A percentile compares a stretch with the other conserved stretches of the same genome.
phyloP scores from a whole-genome alignment of 2,797 vertebrate species.

The Mionectes olivaceus region DNA sequence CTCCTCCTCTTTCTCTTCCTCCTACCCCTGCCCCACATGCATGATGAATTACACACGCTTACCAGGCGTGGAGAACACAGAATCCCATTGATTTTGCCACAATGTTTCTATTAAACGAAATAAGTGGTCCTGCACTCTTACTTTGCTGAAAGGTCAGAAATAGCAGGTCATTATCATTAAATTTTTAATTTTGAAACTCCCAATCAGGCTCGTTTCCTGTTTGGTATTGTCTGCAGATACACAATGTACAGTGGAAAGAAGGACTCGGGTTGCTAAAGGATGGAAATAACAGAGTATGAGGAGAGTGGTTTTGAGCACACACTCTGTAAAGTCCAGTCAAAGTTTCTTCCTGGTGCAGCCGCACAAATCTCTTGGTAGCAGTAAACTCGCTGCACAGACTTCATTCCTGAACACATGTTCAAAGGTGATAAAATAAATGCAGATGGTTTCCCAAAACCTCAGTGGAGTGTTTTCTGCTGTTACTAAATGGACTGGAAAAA shows the following conservation, averaged over 20 bases:
- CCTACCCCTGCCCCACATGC: neutral
- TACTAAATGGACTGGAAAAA: constrained; percentile 59
- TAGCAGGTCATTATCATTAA: constrained; percentile 6
- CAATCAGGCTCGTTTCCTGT: constrained; percentile 45
- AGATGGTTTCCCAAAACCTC: constrained; percentile 70
- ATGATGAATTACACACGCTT: neutral
- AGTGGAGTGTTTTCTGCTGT: constrained; percentile 46
- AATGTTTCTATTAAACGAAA: constrained; percentile 34
- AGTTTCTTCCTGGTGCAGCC: constrained; percentile 60
- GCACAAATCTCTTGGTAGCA: constrained; percentile 68
- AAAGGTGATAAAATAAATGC: constrained; percentile 75
- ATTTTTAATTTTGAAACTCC: constrained; percentile 40
- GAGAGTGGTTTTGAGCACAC: neutral
- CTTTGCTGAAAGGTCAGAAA: neutral
- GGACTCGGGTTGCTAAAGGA: constrained; percentile 5
- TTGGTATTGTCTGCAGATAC: constrained; percentile 33
- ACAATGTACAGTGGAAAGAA: neutral
- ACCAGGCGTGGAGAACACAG: neutral
- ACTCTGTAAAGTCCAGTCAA: constrained; percentile 19
- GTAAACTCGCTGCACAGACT: constrained; percentile 62
- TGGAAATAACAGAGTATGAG: neutral
- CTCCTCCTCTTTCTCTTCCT: neutral
- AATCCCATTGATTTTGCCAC: constrained; percentile 35
- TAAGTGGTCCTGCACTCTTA: neutral
- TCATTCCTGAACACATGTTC: constrained; percentile 74